phyloP scores from a whole-genome alignment of 30 jellyfish, hydroid and myxozoan species.

The Pelagia noctiluca region DNA sequence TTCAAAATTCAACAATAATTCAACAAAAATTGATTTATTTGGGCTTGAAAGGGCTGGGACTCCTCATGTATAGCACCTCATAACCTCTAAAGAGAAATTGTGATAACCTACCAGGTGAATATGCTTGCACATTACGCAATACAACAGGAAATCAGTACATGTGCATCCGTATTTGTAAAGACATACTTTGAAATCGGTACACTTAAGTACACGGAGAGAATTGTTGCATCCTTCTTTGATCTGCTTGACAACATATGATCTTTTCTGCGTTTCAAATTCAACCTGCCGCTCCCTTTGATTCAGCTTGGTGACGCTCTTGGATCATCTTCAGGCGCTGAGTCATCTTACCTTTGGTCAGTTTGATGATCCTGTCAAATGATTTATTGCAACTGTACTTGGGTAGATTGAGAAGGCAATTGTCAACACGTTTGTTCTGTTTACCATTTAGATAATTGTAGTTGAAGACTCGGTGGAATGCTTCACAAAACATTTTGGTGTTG shows the following conservation, averaged over 20 bases:
- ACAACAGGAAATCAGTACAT: slow-evolving; percentile 30
- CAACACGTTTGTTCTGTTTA: slow-evolving; percentile 23
- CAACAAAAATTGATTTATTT: no score
- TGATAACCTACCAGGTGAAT: slow-evolving; percentile 40
- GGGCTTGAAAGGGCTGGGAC: no score
- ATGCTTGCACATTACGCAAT: slow-evolving; percentile 38
- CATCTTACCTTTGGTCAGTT: slow-evolving; percentile 39
- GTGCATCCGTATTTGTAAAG: not conserved
- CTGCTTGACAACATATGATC: slow-evolving; percentile 16
- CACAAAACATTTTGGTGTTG: no score
- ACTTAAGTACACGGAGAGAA: not conserved
- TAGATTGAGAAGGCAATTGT: slow-evolving; percentile 32
- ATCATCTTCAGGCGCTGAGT: not conserved
- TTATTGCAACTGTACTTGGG: slow-evolving; percentile 10
- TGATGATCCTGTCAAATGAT: slow-evolving; percentile 27
- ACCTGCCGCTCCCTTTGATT: slow-evolving; percentile 22
- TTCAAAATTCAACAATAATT: no score
- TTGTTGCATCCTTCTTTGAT: slow-evolving; percentile 10
- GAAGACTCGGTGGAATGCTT: slow-evolving; percentile 49
- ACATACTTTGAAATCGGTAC: slow-evolving; percentile 28
- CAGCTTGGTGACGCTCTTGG: slow-evolving; percentile 36
- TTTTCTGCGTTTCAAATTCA: slow-evolving; percentile 7
- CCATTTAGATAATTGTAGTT: slow-evolving; percentile 40
- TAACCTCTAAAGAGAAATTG: no score
- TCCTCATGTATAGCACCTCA: no score